Conservation (phyloP, 2,888 invertebrate species). For the Philhelius pedissequus region DNA sequence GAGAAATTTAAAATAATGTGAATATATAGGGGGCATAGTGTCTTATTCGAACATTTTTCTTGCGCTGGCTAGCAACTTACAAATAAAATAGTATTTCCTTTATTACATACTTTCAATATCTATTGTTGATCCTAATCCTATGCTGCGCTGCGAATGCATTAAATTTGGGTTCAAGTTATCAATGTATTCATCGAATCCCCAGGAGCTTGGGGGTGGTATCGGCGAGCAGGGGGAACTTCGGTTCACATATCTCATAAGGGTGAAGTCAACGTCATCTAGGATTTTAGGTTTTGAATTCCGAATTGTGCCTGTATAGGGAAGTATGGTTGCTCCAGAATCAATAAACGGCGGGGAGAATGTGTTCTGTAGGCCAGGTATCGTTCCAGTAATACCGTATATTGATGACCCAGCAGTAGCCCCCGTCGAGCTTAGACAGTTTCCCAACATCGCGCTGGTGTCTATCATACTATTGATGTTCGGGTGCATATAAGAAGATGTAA, state of each 20-base stretch:
- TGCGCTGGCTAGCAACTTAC: no score
- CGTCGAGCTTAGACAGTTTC: slow-evolving; percentile 71
- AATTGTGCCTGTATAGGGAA: slow-evolving; percentile 84
- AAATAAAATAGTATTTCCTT: no score
- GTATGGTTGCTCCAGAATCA: slow-evolving; percentile 78
- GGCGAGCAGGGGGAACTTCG: slow-evolving; percentile 84
- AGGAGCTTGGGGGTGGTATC: slow-evolving; percentile 81
- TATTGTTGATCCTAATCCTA: slow-evolving; percentile 79
- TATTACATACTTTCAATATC: slow-evolving; percentile 77
- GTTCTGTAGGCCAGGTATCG: slow-evolving; percentile 74
- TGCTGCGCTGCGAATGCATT: slow-evolving; percentile 82
- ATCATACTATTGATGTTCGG: slow-evolving; percentile 76
- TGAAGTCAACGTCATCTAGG: slow-evolving; percentile 86
- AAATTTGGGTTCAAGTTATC: slow-evolving; percentile 82
- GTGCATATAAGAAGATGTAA: slow-evolving; percentile 76
- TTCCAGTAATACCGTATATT: slow-evolving; percentile 73
- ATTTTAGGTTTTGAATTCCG: slow-evolving; percentile 85
- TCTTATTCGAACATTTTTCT: no score
- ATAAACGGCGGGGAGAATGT: slow-evolving; percentile 75
- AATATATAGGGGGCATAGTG: no score
- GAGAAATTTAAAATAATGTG: no score
- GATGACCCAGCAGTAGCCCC: slow-evolving; percentile 74
- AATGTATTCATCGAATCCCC: slow-evolving; percentile 83
- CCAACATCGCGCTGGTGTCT: slow-evolving; percentile 75
- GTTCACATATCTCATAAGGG: slow-evolving; percentile 82